Evolutionary conservation across 2,888 invertebrate species (phyloP), one percentile per base, ranked within the genome.

Genomic region (Norana najaformis): DNA sequence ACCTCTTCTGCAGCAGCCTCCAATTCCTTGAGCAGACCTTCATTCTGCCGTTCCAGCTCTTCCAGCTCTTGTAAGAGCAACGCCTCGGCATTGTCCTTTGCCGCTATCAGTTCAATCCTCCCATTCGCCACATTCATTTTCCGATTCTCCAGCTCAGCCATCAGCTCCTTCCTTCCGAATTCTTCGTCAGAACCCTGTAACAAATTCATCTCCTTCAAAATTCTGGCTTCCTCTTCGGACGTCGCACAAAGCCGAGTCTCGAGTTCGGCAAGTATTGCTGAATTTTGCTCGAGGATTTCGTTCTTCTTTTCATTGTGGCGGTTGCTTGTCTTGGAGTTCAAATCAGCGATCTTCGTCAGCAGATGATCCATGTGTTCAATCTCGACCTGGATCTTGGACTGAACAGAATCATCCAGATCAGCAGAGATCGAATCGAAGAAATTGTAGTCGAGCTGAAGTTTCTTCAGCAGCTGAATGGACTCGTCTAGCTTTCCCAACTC

Each of bases 401-500:
- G 85, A 36, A 85, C 36, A n/a, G 85, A 36, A 85, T 85, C 37
- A 14, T 85, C 85, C 23, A 85, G 85, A 85, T 85, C 85, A 8
- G 36, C 36, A 5, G 85, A 34, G 5, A 85, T 85, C 5, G 36
- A 85, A 6, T 8, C 20, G 23, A 85, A 85, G 85, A 85, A 20
- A 85, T 30, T 85, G 37, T 85, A 85, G 37, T 85, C 85, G 36
- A 85, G 2, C 85, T 85, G 85, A 85, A 85, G 85, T 37, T 30
- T 85, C 85, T 36, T 85, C 37, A 85, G n/a, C 41, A 88, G 41
- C n/a, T 88, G 88, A 34, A 47, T 88, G 88, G 36, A 88, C 47
- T 88, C 38, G 34, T 41, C 47, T 16, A 37, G 16, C 69, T 34
- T 37, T 23, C 47, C 34, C 69, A 90, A 88, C 1, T 47, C 89